Evolutionary conservation across 2,113 vertebrate species (phyloP).

Genomic region (Elephantulus edwardii): DNA sequence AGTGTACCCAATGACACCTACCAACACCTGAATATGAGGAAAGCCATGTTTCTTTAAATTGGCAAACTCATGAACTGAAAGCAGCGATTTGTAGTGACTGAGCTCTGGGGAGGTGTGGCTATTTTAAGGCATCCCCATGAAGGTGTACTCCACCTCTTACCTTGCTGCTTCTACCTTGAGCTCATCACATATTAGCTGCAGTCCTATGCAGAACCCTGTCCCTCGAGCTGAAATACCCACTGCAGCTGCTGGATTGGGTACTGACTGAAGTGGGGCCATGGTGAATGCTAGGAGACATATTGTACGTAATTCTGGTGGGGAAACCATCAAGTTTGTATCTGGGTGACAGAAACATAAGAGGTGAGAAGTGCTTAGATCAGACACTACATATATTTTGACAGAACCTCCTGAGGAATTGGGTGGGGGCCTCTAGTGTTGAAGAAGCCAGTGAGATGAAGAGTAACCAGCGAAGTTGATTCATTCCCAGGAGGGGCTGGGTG

Average conservation of each 20-base stretch:
- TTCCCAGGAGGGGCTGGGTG: not conserved
- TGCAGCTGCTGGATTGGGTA: not conserved
- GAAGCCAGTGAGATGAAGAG: not conserved
- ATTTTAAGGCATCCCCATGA: rapidly evolving
- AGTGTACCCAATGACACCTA: no score
- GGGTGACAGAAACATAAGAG: no score
- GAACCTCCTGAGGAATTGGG: not conserved
- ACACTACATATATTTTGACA: no score
- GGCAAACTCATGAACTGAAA: not conserved
- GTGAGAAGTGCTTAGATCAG: not conserved
- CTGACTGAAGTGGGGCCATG: not conserved
- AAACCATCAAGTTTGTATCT: no score
- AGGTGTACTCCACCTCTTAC: no score
- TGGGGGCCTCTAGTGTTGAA: no score
- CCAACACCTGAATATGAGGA: no score
- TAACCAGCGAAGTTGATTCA: not conserved
- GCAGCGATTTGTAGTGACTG: rapidly evolving
- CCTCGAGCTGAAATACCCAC: not conserved
- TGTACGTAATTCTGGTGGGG: no score
- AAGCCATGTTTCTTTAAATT: no score
- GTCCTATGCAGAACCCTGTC: not conserved
- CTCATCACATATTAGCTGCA: not conserved
- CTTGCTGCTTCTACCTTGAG: not conserved
- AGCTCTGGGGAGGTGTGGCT: not conserved
- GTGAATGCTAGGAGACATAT: not conserved